A percentile compares a stretch with the other conserved stretches of the same genome.
Conservation (phyloP, 2,888 invertebrate species). For the Hypsopygia costalis region DNA sequence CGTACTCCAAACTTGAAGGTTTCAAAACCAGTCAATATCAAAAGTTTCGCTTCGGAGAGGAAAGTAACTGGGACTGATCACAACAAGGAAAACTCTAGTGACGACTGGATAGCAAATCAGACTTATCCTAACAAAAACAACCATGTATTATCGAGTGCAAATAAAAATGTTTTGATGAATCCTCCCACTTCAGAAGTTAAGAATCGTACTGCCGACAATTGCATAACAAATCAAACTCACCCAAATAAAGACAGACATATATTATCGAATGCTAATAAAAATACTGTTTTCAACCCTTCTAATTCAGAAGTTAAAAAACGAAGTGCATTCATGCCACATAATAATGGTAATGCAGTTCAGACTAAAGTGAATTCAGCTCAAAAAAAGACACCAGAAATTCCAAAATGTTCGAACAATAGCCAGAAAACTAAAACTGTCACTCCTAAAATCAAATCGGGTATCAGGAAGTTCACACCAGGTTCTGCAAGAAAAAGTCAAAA, state of each 20-base stretch:
- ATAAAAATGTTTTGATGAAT: slow-evolving; percentile 24
- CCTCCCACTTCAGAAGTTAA: slow-evolving; percentile 37
- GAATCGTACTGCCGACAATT: slow-evolving; percentile 36
- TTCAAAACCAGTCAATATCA: slow-evolving; percentile 34
- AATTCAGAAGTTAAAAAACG: slow-evolving; percentile 42
- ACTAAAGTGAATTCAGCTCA: slow-evolving; percentile 28
- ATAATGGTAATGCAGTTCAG: slow-evolving; percentile 22
- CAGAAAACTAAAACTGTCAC: slow-evolving; percentile 53
- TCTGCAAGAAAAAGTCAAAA: slow-evolving; percentile 49
- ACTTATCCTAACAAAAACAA: slow-evolving; percentile 43
- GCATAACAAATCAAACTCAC: too few species aligned
- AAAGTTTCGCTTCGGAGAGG: slow-evolving; percentile 49
- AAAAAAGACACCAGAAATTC: slow-evolving; percentile 50
- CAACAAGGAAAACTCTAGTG: slow-evolving; percentile 52
- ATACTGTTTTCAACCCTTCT: slow-evolving; percentile 12
- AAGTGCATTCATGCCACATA: slow-evolving; percentile 39
- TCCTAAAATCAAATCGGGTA: slow-evolving; percentile 62
- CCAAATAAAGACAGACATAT: too few species aligned
- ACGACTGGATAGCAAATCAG: slow-evolving; percentile 35
- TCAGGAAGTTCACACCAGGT: slow-evolving; percentile 58
- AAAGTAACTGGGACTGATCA: slow-evolving; percentile 34
- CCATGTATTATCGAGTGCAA: slow-evolving; percentile 27
- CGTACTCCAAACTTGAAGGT: slow-evolving; percentile 44
- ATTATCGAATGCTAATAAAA: too few species aligned
- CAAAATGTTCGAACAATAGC: slow-evolving; percentile 33